phyloP scores from a whole-genome alignment of 2,797 vertebrate species.

The Bovichtus variegatus region DNA sequence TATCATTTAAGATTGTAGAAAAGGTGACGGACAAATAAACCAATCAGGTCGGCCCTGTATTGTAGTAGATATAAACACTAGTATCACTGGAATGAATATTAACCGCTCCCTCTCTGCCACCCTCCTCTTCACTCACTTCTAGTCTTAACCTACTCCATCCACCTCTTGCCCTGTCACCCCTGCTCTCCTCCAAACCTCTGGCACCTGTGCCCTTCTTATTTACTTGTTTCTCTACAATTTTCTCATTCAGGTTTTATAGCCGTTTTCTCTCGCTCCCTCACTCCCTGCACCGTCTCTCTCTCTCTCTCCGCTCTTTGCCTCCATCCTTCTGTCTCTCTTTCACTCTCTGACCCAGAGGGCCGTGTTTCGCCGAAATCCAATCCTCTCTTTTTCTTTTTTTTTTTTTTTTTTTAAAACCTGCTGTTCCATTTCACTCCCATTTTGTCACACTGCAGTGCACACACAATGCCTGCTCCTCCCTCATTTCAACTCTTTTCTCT shows the following conservation, averaged over 20 bases:
- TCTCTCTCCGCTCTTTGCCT: slow-evolving; percentile 11
- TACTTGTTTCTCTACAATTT: slow-evolving; percentile 44
- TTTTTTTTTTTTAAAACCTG: slow-evolving; percentile 72
- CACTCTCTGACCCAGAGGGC: slow-evolving; percentile 73
- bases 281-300: slow-evolving; percentile 38
- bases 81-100: slow-evolving; percentile 16
- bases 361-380: slow-evolving; percentile 78
- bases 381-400: slow-evolving; percentile 73
- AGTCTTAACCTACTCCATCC: slow-evolving; percentile 29
- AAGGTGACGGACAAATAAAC: not conserved
- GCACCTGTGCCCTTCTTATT: slow-evolving; percentile 39
- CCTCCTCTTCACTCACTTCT: slow-evolving; percentile 27
- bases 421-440: slow-evolving; percentile 82
- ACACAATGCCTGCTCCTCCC: slow-evolving; percentile 73
- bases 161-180: slow-evolving; percentile 51
- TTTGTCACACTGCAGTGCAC: slow-evolving; percentile 81
- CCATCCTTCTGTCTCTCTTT: slow-evolving; percentile 39
- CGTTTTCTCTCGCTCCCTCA: slow-evolving; percentile 25
- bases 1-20: not conserved
- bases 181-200: slow-evolving; percentile 22
- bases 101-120: slow-evolving; percentile 15
- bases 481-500: slow-evolving; percentile 55
- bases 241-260: slow-evolving; percentile 35
- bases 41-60: not conserved
- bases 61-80: not conserved